phyloP scores from a whole-genome alignment of 2,113 vertebrate species.

The Pseudorectes ferrugineus region DNA sequence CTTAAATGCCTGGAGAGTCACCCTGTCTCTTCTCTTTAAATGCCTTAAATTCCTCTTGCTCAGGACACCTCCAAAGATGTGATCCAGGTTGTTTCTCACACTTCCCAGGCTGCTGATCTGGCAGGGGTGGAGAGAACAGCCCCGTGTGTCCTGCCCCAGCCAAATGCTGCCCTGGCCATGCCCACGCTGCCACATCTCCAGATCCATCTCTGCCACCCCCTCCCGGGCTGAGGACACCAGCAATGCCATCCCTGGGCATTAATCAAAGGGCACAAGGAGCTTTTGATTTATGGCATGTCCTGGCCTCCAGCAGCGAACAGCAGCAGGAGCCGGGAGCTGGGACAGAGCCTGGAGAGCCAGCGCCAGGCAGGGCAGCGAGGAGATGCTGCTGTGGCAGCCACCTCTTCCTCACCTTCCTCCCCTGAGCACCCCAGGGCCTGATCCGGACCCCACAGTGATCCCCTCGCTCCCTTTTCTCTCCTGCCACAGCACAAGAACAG shows the following conservation, averaged over 20 bases:
- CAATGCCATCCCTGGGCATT: neutral
- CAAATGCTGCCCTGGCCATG: neutral
- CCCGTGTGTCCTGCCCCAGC: neutral
- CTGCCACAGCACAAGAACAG: neutral
- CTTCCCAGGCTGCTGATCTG: neutral
- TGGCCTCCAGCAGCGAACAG: neutral
- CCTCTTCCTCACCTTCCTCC: neutral
- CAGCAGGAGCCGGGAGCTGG: accelerated
- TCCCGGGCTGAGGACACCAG: neutral
- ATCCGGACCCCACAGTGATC: accelerated
- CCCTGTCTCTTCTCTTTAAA: neutral
- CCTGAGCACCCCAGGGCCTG: neutral
- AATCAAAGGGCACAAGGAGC: neutral
- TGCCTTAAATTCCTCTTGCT: neutral
- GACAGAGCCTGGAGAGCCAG: neutral
- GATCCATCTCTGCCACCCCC: neutral
- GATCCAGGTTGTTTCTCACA: accelerated
- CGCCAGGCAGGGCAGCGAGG: neutral
- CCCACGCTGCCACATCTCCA: accelerated
- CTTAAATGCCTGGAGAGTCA: neutral
- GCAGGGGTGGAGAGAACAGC: neutral
- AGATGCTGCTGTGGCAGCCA: neutral
- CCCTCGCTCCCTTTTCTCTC: neutral
- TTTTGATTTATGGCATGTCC: neutral
- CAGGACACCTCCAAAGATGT: neutral